Percentiles rank a stretch among this genome's conserved stretches.
phyloP scores from a whole-genome alignment of 2,888 invertebrate species.

The Heliconius cydno region DNA sequence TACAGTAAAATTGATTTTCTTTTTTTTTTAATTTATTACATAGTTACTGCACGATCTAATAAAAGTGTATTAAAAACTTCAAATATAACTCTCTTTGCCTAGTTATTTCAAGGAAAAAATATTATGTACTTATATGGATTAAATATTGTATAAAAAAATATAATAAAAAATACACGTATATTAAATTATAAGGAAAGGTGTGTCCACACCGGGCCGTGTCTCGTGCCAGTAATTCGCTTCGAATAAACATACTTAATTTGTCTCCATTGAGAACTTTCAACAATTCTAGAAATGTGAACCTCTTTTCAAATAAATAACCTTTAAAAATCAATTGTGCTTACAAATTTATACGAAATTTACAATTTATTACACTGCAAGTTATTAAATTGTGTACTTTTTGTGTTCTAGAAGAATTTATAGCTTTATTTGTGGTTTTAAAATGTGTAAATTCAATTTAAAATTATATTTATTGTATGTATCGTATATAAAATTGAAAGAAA shows the following conservation, averaged over 20 bases:
- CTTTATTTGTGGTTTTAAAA: neutral
- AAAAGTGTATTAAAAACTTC: too few species aligned
- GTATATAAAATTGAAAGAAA: too few species aligned
- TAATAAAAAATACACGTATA: conserved; percentile 6
- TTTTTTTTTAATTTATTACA: too few species aligned
- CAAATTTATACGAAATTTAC: neutral
- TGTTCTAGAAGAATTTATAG: neutral
- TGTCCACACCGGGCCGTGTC: conserved; percentile 43
- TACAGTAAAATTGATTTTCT: too few species aligned
- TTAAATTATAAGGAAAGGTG: conserved; percentile 46
- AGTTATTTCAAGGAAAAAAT: neutral
- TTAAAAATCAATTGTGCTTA: conserved; percentile 14
- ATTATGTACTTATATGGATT: neutral
- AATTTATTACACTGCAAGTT: neutral
- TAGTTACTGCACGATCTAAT: too few species aligned
- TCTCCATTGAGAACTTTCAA: conserved; percentile 47
- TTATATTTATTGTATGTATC: neutral
- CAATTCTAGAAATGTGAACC: conserved; percentile 33
- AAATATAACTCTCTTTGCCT: neutral
- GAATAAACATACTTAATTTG: conserved; percentile 44
- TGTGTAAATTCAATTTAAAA: neutral
- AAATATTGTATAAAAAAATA: conserved; percentile 1
- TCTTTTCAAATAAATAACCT: neutral
- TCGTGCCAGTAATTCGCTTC: conserved; percentile 46
- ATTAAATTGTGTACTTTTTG: neutral